Evolutionary conservation across 2,797 vertebrate genomes (phyloP).

Genomic region (Danionella dracula): DNA sequence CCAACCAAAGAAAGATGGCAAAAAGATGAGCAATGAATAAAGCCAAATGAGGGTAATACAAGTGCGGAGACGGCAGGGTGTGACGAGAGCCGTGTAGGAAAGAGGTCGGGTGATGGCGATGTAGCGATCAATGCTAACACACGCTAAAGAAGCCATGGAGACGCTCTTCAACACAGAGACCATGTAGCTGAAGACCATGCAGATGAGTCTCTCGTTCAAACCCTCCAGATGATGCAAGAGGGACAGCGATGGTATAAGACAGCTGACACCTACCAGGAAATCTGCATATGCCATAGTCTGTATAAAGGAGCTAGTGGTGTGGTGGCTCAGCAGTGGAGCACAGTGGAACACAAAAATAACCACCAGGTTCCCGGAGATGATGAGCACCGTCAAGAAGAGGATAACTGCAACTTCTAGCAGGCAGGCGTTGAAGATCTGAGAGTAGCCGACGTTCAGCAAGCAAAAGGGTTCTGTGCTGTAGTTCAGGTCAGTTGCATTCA

Average conservation of each 20-base stretch:
- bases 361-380: constrained; percentile 92
- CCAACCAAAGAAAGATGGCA: constrained; percentile 91
- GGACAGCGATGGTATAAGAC: constrained; percentile 90
- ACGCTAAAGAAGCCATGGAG: constrained; percentile 92
- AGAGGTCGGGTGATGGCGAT: constrained; percentile 91
- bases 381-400: constrained; percentile 88
- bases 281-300: constrained; percentile 99
- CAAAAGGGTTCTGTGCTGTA: constrained; percentile 82
- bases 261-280: constrained; percentile 93
- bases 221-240: constrained; percentile 82
- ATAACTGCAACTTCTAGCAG: constrained; percentile 88
- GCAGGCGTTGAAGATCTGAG: constrained; percentile 83
- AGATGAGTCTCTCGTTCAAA: constrained; percentile 82
- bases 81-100: constrained; percentile 86
- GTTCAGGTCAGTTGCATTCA: constrained; percentile 90
- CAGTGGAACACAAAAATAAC: constrained; percentile 98
- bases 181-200: constrained; percentile 91
- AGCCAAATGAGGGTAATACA: constrained; percentile 91
- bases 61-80: constrained; percentile 86
- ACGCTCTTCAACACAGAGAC: constrained; percentile 95
- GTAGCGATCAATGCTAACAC: constrained; percentile 95
- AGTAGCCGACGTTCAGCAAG: constrained; percentile 84
- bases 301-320: constrained; percentile 96
- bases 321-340: constrained; percentile 92
- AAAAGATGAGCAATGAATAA: constrained; percentile 89